These are phyloP conservation scores for Recurvirostra avosetta DNA, from an alignment of 2,113 vertebrate genomes.

Conservation along the genomic window DNA sequence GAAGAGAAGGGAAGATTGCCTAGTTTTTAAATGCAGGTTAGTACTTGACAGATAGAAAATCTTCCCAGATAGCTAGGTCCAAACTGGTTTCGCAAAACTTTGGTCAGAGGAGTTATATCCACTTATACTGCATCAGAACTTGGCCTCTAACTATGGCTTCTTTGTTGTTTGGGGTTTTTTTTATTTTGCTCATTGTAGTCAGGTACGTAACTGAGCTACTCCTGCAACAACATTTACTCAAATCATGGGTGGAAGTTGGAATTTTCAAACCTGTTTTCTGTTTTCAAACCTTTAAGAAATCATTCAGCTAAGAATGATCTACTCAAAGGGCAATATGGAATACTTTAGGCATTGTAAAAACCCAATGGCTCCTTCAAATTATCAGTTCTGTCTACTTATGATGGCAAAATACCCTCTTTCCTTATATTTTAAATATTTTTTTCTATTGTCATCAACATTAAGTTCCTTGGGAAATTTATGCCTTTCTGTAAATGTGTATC, in stretches of 20 bases:
- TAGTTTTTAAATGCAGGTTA: background rate
- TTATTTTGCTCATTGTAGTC: background rate
- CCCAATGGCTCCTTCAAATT: background rate
- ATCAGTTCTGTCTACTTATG: background rate
- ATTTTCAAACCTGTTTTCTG: background rate
- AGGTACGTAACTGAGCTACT: background rate
- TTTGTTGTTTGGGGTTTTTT: background rate
- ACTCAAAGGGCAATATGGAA: background rate
- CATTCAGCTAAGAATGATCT: background rate
- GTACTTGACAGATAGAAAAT: background rate
- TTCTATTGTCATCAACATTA: background rate
- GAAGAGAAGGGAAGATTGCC: background rate
- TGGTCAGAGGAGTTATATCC: background rate
- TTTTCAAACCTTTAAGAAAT: background rate
- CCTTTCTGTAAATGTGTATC: background rate
- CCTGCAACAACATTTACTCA: background rate
- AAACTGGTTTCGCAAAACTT: background rate
- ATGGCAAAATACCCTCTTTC: fast-evolving
- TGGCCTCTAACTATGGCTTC: background rate
- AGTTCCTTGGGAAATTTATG: background rate
- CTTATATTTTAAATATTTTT: background rate
- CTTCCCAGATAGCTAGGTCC: background rate
- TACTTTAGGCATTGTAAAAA: background rate
- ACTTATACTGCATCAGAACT: background rate
- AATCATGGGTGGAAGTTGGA: background rate